Base-by-base conservation (phyloP, 2,113 vertebrate species). In the Salvator merianae region DNA sequence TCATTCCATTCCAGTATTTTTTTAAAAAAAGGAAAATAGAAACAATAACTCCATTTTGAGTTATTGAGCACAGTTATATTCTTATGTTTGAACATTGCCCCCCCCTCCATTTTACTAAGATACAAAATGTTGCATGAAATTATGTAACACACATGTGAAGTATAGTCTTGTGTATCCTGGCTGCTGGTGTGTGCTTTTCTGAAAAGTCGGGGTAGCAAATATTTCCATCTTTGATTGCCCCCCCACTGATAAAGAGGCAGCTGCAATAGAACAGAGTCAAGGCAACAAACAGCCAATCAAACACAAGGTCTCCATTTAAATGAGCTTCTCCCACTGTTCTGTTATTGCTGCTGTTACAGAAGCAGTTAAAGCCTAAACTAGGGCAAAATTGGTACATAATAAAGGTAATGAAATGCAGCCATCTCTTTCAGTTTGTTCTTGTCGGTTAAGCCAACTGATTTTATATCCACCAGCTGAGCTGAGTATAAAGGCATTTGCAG, bases 341-440 rank as follows among this genome's bases (percentile, higher is more conserved):
- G 22, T 9, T 90, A 20, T 76, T 82, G 40, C 30, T 28, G 38
- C 13, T 50, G 9, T 79, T 83, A 82, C 43, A 74, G 80, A 88
- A 84, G 24, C 20, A 91, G 55, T 69, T 80, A 76, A 92, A 91
- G 12, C 71, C 75, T 66, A 89, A 90, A 91, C 73, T 87, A 78
- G 4, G 53, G 66, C 88, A 88, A 89, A 76, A 87, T 83, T 36
- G 77, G 71, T 84, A 76, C 24, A 76, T 82, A 36, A 90, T 91
- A 89, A 53, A 1, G 4, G 47, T 77, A 91, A 90, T 84, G 68
- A 89, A 90, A 91, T 74, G 20, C 16, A 86, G 53, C 65, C 50
- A 43, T 73, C 75, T 79, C 92, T 93, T 89, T 65, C 74, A 26
- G 24, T 92, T 79, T 89, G 82, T 62, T 63, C 69, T 70, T 88